Base-by-base conservation (phyloP, 2,888 invertebrate species). In the Proisotoma minuta region DNA sequence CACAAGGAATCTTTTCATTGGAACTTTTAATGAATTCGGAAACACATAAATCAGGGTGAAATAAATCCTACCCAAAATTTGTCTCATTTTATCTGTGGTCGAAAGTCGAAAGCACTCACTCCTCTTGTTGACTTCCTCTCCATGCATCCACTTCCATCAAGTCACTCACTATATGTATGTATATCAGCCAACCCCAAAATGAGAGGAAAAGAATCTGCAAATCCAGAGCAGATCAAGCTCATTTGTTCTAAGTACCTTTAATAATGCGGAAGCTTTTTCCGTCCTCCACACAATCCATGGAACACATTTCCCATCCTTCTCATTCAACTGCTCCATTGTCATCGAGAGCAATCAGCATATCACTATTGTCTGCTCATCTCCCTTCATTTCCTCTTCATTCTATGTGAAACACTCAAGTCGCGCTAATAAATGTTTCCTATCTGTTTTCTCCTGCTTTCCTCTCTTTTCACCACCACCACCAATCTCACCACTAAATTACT, bases 341-440 rank as follows among this genome's bases (percentile, higher is more conserved):
- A 26, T 54, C 54, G 39, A 28, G 27, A 39, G 54, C 54, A 54
- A 54, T 54, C 54, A 54, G 54, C 54, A 54, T 54, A 54, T 54
- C 54, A 54, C 54, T 23, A 54, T 54, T 54, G 52, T 52, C 54
- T 54, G 12, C 54, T 39, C 39, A 34, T 54, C 54, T 54, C 54
- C 54, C 54, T 54, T 54, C 54, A 54, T 39, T 54, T 39, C 39
- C 39, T 39, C 40, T 8, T 52, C 52, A 22, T 23, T 54, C 54
- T 20, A 27, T 10, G 10, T n/a, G 5, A 10, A 18, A 54, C 39
- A 34, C 54, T 54, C 54, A 54, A 34, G 26, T 39, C 34, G 8
- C 34, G 39, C 54, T 54, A 54, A 54, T 54, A 54, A 54, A 54
- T 54, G 54, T 54, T 54, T 54, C 54, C 54, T 54, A 54, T 54